These are phyloP conservation scores for Pelobates cultripes DNA, from an alignment of 2,797 vertebrate genomes.

Conservation along the genomic window DNA sequence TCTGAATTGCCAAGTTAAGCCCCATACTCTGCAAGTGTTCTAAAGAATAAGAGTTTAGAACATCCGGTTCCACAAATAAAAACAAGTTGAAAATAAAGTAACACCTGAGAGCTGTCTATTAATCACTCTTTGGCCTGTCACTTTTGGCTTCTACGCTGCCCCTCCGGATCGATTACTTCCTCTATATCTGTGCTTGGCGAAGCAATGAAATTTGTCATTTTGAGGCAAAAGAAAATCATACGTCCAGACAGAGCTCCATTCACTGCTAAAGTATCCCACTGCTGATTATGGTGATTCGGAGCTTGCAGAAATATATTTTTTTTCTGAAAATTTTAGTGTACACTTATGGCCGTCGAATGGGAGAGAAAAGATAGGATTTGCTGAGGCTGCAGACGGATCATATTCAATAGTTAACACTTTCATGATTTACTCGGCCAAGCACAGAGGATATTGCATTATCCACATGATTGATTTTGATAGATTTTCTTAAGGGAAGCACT, in stretches of 20 bases:
- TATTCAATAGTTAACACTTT: slow-evolving; percentile 52
- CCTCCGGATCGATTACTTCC: slow-evolving; percentile 51
- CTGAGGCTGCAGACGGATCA: slow-evolving; percentile 11
- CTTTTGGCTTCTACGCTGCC: slow-evolving; percentile 34
- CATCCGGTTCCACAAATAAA: slow-evolving; percentile 23
- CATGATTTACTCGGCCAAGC: slow-evolving; percentile 47
- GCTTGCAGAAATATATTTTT: slow-evolving; percentile 33
- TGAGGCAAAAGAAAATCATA: slow-evolving; percentile 46
- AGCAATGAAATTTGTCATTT: slow-evolving; percentile 56
- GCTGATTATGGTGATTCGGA: slow-evolving; percentile 48
- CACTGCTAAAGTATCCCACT: slow-evolving; percentile 48
- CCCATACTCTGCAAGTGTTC: no score
- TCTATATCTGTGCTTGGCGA: slow-evolving; percentile 42
- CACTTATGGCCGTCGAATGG: not conserved
- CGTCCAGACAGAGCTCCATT: slow-evolving; percentile 32
- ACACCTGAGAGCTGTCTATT: slow-evolving; percentile 48
- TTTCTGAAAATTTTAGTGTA: slow-evolving; percentile 14
- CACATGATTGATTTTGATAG: slow-evolving; percentile 52
- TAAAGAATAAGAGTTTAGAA: slow-evolving; percentile 23
- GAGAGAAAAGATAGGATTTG: slow-evolving; percentile 1
- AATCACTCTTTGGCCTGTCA: slow-evolving; percentile 53
- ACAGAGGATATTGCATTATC: slow-evolving; percentile 52
- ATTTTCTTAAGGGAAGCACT: slow-evolving; percentile 37
- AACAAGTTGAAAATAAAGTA: slow-evolving; percentile 35
- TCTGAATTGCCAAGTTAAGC: no score